A percentile compares a stretch with the other conserved stretches of the same genome.
phyloP scores from a whole-genome alignment of 2,888 invertebrate genomes.

The Allolobophora icterica region DNA sequence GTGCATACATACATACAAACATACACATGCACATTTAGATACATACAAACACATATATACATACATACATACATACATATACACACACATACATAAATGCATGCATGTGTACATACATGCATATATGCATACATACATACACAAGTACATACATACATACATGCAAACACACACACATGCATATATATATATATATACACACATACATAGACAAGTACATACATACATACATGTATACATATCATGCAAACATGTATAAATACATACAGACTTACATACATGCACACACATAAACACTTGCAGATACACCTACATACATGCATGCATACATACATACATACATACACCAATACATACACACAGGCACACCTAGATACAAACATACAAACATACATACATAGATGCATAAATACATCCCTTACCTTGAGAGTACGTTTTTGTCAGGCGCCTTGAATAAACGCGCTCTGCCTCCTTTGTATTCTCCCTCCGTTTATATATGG shows the following conservation, averaged over 20 bases:
- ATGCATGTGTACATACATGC: background rate
- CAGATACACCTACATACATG: background rate
- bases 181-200: background rate
- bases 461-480: background rate
- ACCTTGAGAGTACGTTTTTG: background rate
- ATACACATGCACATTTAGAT: too few species aligned
- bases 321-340: background rate
- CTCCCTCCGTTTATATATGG: background rate
- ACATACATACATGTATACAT: background rate
- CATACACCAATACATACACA: background rate
- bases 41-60: too few species aligned
- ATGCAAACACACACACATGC: background rate
- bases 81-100: too few species aligned
- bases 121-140: background rate
- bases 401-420: background rate
- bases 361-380: background rate
- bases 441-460: background rate
- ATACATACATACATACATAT: too few species aligned
- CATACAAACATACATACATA: background rate
- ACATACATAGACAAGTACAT: too few species aligned
- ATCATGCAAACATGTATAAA: background rate
- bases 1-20: too few species aligned
- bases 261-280: background rate
- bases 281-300: background rate
- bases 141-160: background rate